Conservation (phyloP, 2,888 invertebrate genomes). For the Phyllotreta cruciferae region DNA sequence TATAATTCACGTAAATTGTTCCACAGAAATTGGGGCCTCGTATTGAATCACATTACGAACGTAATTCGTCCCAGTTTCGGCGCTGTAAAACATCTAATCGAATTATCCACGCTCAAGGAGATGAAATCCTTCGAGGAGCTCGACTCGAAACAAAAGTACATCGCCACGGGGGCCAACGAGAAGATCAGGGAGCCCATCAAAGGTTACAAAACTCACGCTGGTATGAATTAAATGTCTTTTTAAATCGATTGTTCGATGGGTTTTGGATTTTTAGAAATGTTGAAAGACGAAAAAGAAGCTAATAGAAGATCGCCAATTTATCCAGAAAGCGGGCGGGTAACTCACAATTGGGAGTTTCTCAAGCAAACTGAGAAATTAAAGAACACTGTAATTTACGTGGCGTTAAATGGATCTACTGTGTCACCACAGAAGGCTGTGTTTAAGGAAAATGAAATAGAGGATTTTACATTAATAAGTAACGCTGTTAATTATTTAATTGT, state of each 20-base stretch:
- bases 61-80: slow-evolving; percentile 6
- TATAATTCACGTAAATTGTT: neutral
- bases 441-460: slow-evolving; percentile 1
- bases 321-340: neutral
- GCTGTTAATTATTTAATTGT: neutral
- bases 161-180: neutral
- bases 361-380: slow-evolving; percentile 10
- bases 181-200: neutral
- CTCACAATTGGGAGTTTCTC: slow-evolving; percentile 8
- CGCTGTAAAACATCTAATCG: slow-evolving; percentile 5
- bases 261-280: slow-evolving; percentile 4
- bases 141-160: slow-evolving; percentile 8
- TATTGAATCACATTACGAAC: slow-evolving; percentile 1
- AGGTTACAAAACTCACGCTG: slow-evolving; percentile 8
- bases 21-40: neutral
- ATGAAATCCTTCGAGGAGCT: neutral
- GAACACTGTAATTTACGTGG: slow-evolving; percentile 2
- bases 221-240: neutral
- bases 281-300: neutral
- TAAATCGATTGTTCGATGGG: too few relatives aligned
- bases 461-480: slow-evolving; percentile 2
- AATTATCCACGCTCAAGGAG: neutral
- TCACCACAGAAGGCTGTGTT: slow-evolving; percentile 10
- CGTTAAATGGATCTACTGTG: neutral
- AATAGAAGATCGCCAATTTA: neutral